Base-by-base conservation (phyloP, 1,140 invertebrate species). In the Caenorhabditis brenneri region DNA sequence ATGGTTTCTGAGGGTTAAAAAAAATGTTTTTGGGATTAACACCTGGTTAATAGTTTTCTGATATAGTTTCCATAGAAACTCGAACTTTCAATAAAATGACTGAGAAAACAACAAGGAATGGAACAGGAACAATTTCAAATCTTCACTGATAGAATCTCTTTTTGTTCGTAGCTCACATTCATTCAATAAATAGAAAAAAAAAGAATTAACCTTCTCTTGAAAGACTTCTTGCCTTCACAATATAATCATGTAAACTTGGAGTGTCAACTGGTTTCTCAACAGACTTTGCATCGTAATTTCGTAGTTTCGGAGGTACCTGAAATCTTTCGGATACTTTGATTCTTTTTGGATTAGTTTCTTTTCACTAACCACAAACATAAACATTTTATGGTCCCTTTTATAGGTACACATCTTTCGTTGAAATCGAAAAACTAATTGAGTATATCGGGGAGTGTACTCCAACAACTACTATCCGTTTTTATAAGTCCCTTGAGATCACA, bases 141-240 rank as follows among this genome's bases (percentile, higher is more conserved):
- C n/a, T n/a, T n/a, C n/a, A n/a, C n/a, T n/a, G n/a, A n/a, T n/a
- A n/a, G n/a, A n/a, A n/a, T n/a, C n/a, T n/a, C n/a, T n/a, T n/a
- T n/a, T n/a, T n/a, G n/a, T n/a, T n/a, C n/a, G 22, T 3, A n/a
- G 5, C 7, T n/a, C 22, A n/a, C 1, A 51, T 51, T 51, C 22
- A 6, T n/a, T 46, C 16, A 16, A 12, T 16, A 9, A 46, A 46
- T 12, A 46, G 9, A 12, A 12, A 12, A 0, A 46, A 46, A 46
- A 31, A 12, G 16, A 69, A 29, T 15, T 6, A 24, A 81, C 65
- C 51, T 53, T 78, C 80, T 39, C 80, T 22, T 1, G 79, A 84
- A 39, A 81, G 79, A 78, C 39, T 49, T 42, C 80, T 51, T 12
- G 84, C 84, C 29, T 81, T 85, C n/a, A 65, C 31, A 42, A 85